A percentile compares a stretch with the other conserved stretches of the same genome.
These are phyloP conservation scores for Rhabdomys dilectus DNA, from an alignment of 2,113 vertebrate species.

Conservation along the genomic window DNA sequence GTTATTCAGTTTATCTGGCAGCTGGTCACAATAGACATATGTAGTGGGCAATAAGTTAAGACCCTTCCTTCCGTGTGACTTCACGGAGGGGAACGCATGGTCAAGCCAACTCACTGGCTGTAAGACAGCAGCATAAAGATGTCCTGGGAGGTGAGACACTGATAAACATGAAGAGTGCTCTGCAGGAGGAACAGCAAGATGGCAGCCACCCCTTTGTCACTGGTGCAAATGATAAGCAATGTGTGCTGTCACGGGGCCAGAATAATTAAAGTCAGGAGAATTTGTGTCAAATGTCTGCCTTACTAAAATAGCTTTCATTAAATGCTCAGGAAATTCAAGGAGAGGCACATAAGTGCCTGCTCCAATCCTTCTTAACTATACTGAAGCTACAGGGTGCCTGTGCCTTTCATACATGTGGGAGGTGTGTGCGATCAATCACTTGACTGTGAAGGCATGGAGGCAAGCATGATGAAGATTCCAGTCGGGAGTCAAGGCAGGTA, in stretches of 20 bases:
- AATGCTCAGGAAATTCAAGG: not conserved
- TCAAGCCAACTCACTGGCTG: not conserved
- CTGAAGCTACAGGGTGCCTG: not conserved
- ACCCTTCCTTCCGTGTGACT: not conserved
- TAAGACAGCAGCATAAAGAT: not conserved
- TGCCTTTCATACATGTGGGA: not conserved
- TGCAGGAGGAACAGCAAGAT: not conserved
- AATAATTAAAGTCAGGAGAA: not conserved
- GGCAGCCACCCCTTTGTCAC: too few relatives aligned
- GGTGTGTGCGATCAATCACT: accelerated
- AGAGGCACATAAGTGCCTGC: not conserved
- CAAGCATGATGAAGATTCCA: not conserved
- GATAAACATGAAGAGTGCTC: not conserved
- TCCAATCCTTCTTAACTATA: not conserved
- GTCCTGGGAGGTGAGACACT: not conserved
- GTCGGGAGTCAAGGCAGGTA: not conserved
- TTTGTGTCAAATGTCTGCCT: constrained; percentile 17
- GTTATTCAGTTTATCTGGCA: not conserved
- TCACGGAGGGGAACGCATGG: not conserved
- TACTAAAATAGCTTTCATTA: not conserved
- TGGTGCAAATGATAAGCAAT: not conserved
- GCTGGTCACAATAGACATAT: not conserved
- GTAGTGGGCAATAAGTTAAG: not conserved
- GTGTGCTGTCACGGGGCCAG: not conserved
- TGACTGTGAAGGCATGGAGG: not conserved